Base-by-base conservation (phyloP, 1,140 invertebrate species). In the Agrypnia vestita region DNA sequence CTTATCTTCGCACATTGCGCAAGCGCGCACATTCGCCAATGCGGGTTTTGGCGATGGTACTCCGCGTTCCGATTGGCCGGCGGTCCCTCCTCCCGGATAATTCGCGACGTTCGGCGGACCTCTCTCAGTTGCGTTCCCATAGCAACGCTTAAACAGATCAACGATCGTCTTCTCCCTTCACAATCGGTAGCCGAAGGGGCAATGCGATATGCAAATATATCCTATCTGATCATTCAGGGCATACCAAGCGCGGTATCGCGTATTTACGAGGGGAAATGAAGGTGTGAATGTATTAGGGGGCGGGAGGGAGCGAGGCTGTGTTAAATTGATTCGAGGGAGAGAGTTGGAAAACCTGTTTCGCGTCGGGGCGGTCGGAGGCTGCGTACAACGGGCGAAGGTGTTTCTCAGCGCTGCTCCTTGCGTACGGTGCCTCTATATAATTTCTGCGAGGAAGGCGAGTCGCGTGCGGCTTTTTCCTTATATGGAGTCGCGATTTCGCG, bases 21-120 rank as follows among this genome's bases (percentile, higher is more conserved):
- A 61, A n/a, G 75, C 61, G 75, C 75, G n/a, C 11, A 67, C 51
- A 15, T 49, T 77, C 75, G 59, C 75, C 75, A 77, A 77, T 77
- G 47, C 46, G 61, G 25, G 44, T 61, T 51, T 77, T 67, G 59
- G 75, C 75, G 61, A 77, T 4, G 59, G 49, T 25, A 59, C 25
- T 61, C 53, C 19, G 46, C 44, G 17, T 49, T 21, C 59, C 47
- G 15, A 77, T 77, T 77, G 75, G 75, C 61, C 21, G 61, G 47
- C 21, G 13, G 13, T 46, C 75, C 75, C 75, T 55, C 61, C 62
- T 61, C 46, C 11, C 55, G 13, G 47, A 62, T 62, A 19, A 76
- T 76, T 76, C 73, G 73, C 73, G 55, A 75, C 15, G 6, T 17
- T 35, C 11, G 25, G 9, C n/a, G 8, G 15, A 71, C 71, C 71